Evolutionary conservation across 2,888 invertebrate genomes (phyloP).

Genomic region (Aleiodes testaceus): DNA sequence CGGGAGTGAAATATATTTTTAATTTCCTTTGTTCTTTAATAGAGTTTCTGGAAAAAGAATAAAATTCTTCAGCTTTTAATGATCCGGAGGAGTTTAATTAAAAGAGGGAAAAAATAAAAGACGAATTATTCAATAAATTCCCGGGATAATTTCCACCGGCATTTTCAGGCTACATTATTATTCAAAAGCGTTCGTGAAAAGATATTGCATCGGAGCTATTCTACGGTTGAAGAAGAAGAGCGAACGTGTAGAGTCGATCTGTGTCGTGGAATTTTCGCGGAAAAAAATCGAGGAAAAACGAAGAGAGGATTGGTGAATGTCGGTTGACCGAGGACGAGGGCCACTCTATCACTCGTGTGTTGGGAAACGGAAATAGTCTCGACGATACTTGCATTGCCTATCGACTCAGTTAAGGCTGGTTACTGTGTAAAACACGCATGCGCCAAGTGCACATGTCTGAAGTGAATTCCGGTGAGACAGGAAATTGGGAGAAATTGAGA

Average conservation of each 20-base stretch:
- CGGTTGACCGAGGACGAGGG: slow-evolving; percentile 35
- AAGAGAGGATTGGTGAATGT: slow-evolving; percentile 17
- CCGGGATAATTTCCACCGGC: neutral
- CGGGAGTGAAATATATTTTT: too few species aligned
- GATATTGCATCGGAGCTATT: slow-evolving; percentile 8
- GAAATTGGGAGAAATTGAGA: slow-evolving; percentile 4
- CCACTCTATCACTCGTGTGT: slow-evolving; percentile 40
- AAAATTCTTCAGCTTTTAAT: too few species aligned
- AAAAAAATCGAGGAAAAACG: slow-evolving; percentile 40
- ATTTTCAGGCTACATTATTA: slow-evolving; percentile 13
- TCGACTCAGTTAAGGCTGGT: slow-evolving; percentile 27
- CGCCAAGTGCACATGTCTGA: slow-evolving; percentile 12
- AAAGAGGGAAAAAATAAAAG: neutral
- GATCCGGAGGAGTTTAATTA: neutral
- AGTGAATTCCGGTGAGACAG: slow-evolving; percentile 41
- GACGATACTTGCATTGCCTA: slow-evolving; percentile 40
- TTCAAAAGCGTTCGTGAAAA: slow-evolving; percentile 19
- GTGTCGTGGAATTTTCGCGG: slow-evolving; percentile 7
- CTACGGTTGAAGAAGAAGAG: neutral
- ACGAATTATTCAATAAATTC: slow-evolving; percentile 5
- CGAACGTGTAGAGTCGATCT: slow-evolving; percentile 3
- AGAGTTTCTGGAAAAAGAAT: too few species aligned
- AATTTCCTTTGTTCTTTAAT: too few species aligned
- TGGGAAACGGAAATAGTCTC: slow-evolving; percentile 37
- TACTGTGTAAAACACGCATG: slow-evolving; percentile 25